Evolutionary conservation across 2,888 invertebrate genomes (phyloP), one percentile per base, ranked within the genome.

Genomic region (Cheilosia soror): DNA sequence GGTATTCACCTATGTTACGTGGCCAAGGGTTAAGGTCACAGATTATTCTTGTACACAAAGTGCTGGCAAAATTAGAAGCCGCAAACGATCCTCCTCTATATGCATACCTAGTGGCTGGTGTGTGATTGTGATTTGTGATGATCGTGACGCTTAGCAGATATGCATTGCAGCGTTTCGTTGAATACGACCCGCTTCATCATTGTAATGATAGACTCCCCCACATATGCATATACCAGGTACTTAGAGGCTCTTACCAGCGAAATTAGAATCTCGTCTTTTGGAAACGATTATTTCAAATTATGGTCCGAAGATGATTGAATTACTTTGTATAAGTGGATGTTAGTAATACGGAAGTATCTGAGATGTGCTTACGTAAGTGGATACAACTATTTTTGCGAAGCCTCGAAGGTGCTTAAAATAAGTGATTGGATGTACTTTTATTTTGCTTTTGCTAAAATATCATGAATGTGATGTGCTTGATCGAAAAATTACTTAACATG

Each of bases 11-110:
- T 51, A 20, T 27, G 15, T 40, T 62, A 80, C 80, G 80, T 75
- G 72, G 55, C 77, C 60, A 72, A 62, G 55, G 82, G 77, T 78
- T 78, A 73, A 78, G 82, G 82, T 78, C 62, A 62, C 49, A 77
- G 72, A 83, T 83, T 83, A 73, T 44, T 72, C 62, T 42, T 72
- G 42, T 68, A 62, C 66, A 82, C 77, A 82, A 71, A 53, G 27
- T 33, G 44, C 65, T 60, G 20, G 51, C 77, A 15, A 77, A 83
- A 83, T 72, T 72, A 78, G 72, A 78, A 68, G 78, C 82, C 82
- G 72, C 82, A 75, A 63, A 75, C 57, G 15, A 62, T 37, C 2
- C 40, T 42, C 40, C 0, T 13, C 44, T 44, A n/a, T n/a, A 20
- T 47, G 20, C 20, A 29, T 29, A 29, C 29, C 29, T 29, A 29